Evolutionary conservation across 2,113 vertebrate genomes (phyloP), one percentile per base, ranked within the genome.

Genomic region (Labeo catla): DNA sequence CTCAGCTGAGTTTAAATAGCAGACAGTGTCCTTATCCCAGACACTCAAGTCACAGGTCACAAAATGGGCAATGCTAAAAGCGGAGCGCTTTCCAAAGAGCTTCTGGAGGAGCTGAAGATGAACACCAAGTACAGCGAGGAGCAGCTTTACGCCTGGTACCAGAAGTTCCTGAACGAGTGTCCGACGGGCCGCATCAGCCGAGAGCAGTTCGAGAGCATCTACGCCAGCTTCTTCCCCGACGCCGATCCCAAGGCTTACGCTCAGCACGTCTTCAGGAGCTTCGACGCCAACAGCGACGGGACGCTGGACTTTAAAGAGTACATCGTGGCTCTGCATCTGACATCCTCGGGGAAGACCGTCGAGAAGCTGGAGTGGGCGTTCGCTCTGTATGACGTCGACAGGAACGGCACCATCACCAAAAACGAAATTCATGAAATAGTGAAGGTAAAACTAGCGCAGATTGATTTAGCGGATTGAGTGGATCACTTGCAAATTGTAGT

Each of bases 341-440:
- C 93, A 13, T 92, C 93, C 10, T 91, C 93, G 2, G 90, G 91
- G 3, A 91, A 91, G 70, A 87, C 89, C 4, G 83, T 81, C 11
- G 84, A 92, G 79, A 93, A 93, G 72, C 84, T 92, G 8, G 93
- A 93, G 85, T 93, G 93, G 93, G 92, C 91, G 12, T 93, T 93
- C 34, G 89, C 87, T 8, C 86, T 93, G 36, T 93, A 92, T 16
- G 93, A 93, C 16, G 84, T 93, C 2, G 92, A 93, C 73, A 83
- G 85, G 47, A 93, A 91, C 11, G 91, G 93, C 50, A 91, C 85
- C 61, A 92, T 93, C 88, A 92, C 86, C 82, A 93, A 93, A 88
- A 86, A 85, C 21, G 93, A 93, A 87, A 89, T 93, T 19, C 89
- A 91, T 59, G 91, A 93, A 59, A 93, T 93, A 15, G 91, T 93